A percentile compares a stretch with the other conserved stretches of the same genome.
These are phyloP conservation scores for Lissocephala sabroskyi DNA, from an alignment of 2,888 invertebrate species.

Conservation along the genomic window DNA sequence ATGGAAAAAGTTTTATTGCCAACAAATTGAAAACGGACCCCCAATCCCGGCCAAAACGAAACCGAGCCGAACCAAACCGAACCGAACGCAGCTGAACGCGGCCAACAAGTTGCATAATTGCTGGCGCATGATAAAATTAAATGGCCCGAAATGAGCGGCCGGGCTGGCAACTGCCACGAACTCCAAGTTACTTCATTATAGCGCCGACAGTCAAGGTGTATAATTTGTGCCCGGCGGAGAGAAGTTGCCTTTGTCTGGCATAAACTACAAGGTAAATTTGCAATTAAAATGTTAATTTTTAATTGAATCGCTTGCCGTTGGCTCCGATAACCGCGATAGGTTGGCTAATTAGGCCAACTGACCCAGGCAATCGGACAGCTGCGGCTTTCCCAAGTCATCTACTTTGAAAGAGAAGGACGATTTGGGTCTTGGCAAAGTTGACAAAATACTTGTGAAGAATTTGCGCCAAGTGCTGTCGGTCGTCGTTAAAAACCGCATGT, in stretches of 20 bases:
- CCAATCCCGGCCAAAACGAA: constrained; percentile 3
- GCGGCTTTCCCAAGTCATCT: too few species aligned
- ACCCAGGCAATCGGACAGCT: not conserved
- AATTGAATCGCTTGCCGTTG: constrained; percentile 48
- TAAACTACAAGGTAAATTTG: constrained; percentile 53
- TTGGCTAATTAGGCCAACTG: constrained; percentile 11
- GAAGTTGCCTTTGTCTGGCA: constrained; percentile 9
- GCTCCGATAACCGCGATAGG: too few species aligned
- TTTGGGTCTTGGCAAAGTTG: constrained; percentile 41
- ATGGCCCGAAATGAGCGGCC: constrained; percentile 42
- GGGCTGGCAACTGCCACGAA: not conserved
- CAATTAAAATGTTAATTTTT: constrained; percentile 68
- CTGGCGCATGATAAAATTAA: constrained; percentile 64
- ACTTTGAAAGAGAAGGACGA: too few species aligned
- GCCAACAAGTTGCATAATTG: constrained; percentile 66
- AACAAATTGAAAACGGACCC: constrained; percentile 48
- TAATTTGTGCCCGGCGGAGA: constrained; percentile 13
- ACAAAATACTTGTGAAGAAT: constrained; percentile 59
- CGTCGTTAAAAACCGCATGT: constrained; percentile 32
- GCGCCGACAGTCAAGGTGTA: constrained; percentile 16
- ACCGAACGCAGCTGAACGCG: constrained; percentile 11
- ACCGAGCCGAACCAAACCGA: constrained; percentile 11
- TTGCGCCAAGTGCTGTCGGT: constrained; percentile 22
- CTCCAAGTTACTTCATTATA: constrained; percentile 26
- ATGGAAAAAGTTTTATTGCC: constrained; percentile 56